These are phyloP conservation scores for Heptranchias perlo DNA, from an alignment of 2,113 vertebrate genomes.

Conservation along the genomic window DNA sequence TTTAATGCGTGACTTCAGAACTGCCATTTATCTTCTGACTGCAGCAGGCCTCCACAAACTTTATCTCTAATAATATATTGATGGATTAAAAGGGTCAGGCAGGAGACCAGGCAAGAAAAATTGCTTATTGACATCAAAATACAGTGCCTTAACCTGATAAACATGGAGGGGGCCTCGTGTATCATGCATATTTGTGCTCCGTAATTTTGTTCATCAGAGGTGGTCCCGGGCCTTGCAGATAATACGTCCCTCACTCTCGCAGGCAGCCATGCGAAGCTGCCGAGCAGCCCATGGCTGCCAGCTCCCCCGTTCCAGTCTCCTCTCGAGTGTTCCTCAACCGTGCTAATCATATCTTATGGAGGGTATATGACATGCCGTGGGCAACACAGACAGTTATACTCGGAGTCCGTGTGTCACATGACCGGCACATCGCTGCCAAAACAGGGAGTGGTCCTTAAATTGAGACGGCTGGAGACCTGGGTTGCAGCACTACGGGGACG, in stretches of 20 bases:
- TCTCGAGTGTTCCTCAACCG: slow-evolving; percentile 59
- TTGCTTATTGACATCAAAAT: slow-evolving; percentile 99
- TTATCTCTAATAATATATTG: slow-evolving; percentile 99
- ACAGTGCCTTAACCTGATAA: slow-evolving; percentile 99
- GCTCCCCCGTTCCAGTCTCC: slow-evolving; percentile 58
- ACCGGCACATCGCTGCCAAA: background rate
- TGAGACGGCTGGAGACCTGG: background rate
- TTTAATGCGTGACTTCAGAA: slow-evolving; percentile 99
- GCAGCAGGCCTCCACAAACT: slow-evolving; percentile 99
- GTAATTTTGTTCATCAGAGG: slow-evolving; percentile 70
- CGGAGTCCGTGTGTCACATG: background rate
- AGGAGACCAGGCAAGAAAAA: slow-evolving; percentile 99
- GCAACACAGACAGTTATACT: background rate
- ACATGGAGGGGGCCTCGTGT: slow-evolving; percentile 87
- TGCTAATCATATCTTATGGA: slow-evolving; percentile 68
- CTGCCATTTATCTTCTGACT: slow-evolving; percentile 99
- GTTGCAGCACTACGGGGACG: background rate
- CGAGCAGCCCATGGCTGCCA: slow-evolving; percentile 53
- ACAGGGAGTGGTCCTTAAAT: background rate
- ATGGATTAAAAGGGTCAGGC: slow-evolving; percentile 99
- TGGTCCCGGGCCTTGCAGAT: slow-evolving; percentile 62
- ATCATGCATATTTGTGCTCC: slow-evolving; percentile 68
- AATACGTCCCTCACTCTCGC: slow-evolving; percentile 55
- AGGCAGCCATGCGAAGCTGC: slow-evolving; percentile 50
- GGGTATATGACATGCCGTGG: slow-evolving; percentile 49